These are phyloP conservation scores for Cottoperca gobio DNA, from an alignment of 2,797 vertebrate species.

Conservation along the genomic window DNA sequence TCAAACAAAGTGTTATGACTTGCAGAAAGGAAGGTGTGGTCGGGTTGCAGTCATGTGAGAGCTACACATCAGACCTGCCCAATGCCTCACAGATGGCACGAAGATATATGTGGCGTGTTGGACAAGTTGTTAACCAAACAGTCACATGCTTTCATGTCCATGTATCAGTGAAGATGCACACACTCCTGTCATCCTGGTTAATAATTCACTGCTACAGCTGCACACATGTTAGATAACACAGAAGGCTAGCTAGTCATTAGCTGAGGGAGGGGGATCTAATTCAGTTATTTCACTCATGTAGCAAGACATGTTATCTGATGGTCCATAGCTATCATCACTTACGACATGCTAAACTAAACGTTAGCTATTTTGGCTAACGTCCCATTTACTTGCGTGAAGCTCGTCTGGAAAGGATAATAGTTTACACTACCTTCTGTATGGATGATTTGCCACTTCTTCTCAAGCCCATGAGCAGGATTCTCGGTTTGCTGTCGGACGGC, in stretches of 20 bases:
- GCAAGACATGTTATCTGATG: not conserved
- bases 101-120: conserved; percentile 16
- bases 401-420: conserved; percentile 42
- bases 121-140: conserved; percentile 48
- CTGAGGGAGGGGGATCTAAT: not conserved
- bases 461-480: conserved; percentile 96
- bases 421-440: conserved; percentile 93
- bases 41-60: conserved; percentile 54
- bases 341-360: conserved; percentile 52
- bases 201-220: conserved; percentile 53
- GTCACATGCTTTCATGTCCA: conserved; percentile 60
- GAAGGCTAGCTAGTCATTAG: not conserved
- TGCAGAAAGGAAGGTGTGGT: conserved; percentile 64
- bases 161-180: conserved; percentile 46
- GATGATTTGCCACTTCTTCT: conserved; percentile 98
- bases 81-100: conserved; percentile 35
- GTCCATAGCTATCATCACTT: conserved; percentile 12
- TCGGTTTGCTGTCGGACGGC: conserved; percentile 92
- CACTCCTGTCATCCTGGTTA: conserved; percentile 50
- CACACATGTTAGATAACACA: conserved; percentile 7
- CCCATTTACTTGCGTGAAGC: conserved; percentile 39
- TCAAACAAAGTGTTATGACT: conserved; percentile 28
- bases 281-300: not conserved
- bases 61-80: conserved; percentile 36
- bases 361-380: conserved; percentile 68